These are phyloP conservation scores for Drosophila tristis DNA, from an alignment of 1,140 invertebrate species.

Conservation along the genomic window DNA sequence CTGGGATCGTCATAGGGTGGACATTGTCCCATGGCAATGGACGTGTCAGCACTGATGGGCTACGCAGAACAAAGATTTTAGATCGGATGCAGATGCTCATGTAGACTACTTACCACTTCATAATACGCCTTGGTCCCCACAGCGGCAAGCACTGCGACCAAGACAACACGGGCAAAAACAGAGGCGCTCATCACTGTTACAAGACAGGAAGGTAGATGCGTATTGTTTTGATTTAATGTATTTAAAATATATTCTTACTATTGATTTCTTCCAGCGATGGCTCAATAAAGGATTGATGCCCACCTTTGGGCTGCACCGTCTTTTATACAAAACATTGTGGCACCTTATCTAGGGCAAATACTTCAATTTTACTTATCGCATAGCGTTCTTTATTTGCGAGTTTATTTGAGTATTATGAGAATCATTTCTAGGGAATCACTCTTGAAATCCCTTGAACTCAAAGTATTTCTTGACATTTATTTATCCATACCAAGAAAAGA, in stretches of 20 bases:
- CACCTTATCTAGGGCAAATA: not conserved
- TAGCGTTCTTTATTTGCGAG: too few relatives aligned
- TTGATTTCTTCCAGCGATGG: slow-evolving; percentile 3
- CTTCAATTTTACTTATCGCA: slow-evolving; percentile 16
- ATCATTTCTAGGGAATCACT: not conserved
- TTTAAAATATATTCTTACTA: slow-evolving; percentile 13
- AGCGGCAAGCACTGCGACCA: slow-evolving; percentile 4
- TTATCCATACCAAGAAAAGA: too few relatives aligned
- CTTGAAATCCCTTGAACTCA: not conserved
- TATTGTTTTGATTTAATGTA: not conserved
- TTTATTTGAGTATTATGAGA: not conserved
- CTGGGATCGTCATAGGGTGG: slow-evolving; percentile 56
- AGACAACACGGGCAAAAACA: not conserved
- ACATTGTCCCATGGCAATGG: slow-evolving; percentile 14
- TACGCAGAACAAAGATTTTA: not conserved
- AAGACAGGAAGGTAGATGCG: not conserved
- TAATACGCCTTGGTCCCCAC: not conserved
- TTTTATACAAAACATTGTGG: slow-evolving; percentile 27
- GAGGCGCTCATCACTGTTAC: slow-evolving; percentile 13
- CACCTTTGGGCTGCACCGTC: too few relatives aligned
- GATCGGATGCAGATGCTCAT: too few relatives aligned
- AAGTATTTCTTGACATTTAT: not conserved
- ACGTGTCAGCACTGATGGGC: not conserved
- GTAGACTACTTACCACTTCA: not conserved
- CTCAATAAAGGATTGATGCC: not conserved